Evolutionary conservation across 2,888 invertebrate genomes (phyloP).

Genomic region (Plebejus melissa): DNA sequence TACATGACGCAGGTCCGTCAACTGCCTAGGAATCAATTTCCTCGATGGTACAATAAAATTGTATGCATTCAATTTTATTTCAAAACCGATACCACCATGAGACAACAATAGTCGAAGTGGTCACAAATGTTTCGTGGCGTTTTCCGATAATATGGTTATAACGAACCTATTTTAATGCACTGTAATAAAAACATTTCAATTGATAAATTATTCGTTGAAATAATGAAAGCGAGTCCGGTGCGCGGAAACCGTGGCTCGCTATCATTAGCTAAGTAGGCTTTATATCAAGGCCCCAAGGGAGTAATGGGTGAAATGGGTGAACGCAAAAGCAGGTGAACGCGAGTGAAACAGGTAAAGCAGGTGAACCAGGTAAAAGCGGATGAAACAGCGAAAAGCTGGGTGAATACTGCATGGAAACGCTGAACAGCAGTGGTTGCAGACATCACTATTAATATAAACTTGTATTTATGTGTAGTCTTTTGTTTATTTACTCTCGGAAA

Average conservation of each 20-base stretch:
- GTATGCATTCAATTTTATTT: not conserved
- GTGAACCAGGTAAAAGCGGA: not conserved
- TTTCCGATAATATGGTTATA: slow-evolving; percentile 5
- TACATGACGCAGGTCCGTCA: too few species aligned
- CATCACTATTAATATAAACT: slow-evolving; percentile 24
- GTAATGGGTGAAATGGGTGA: slow-evolving; percentile 9
- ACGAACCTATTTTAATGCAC: not conserved
- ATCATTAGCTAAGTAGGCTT: slow-evolving; percentile 34
- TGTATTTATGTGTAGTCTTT: slow-evolving; percentile 16
- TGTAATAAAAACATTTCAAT: slow-evolving; percentile 12
- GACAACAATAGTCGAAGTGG: not conserved
- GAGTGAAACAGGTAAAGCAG: not conserved
- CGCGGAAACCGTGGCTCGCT: slow-evolving; percentile 33
- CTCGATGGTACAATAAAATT: not conserved
- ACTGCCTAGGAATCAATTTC: too few species aligned
- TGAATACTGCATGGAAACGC: not conserved
- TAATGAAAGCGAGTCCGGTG: not conserved
- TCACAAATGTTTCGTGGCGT: not conserved
- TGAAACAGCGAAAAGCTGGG: not conserved
- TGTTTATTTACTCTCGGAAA: slow-evolving; percentile 16
- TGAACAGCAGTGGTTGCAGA: slow-evolving; percentile 16
- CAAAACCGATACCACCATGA: not conserved
- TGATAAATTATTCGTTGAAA: slow-evolving; percentile 15
- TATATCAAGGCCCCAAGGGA: slow-evolving; percentile 2
- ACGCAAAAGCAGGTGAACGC: slow-evolving; percentile 12